These are phyloP conservation scores for Polyommatus iphigenia DNA, from an alignment of 2,888 invertebrate species.

Conservation along the genomic window DNA sequence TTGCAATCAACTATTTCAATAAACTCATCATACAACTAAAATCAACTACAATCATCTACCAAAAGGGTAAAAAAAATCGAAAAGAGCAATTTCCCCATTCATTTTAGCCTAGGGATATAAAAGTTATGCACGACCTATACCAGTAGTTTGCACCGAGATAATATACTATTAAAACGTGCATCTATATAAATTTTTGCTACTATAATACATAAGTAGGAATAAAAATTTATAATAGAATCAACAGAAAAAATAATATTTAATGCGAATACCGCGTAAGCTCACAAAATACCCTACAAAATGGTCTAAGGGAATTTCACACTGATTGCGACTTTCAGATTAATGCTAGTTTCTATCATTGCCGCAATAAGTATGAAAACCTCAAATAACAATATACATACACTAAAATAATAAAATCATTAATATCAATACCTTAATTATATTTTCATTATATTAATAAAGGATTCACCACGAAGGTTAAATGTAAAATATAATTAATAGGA, in stretches of 20 bases:
- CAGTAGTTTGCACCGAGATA: not conserved
- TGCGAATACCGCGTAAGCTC: constrained; percentile 23
- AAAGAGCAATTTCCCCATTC: not conserved
- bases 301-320: not conserved
- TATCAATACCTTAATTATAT: constrained; percentile 3
- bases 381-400: constrained; percentile 3
- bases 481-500: constrained; percentile 2
- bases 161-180: constrained; percentile 19
- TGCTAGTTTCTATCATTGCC: not conserved
- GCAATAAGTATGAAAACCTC: not conserved
- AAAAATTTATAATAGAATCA: constrained; percentile 29
- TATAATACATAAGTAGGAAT: constrained; percentile 27
- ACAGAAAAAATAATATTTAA: constrained; percentile 23
- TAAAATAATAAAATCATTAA: constrained; percentile 16
- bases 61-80: too few relatives aligned
- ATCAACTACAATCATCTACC: too few relatives aligned
- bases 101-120: not conserved
- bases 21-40: too few relatives aligned
- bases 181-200: constrained; percentile 31
- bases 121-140: not conserved
- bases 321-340: not conserved
- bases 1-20: too few relatives aligned
- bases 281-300: constrained; percentile 1
- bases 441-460: constrained; percentile 1
- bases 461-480: not conserved